Percentiles rank a stretch among this genome's conserved stretches.
phyloP scores from a whole-genome alignment of 1,140 invertebrate genomes.

The Wasmannia auropunctata region DNA sequence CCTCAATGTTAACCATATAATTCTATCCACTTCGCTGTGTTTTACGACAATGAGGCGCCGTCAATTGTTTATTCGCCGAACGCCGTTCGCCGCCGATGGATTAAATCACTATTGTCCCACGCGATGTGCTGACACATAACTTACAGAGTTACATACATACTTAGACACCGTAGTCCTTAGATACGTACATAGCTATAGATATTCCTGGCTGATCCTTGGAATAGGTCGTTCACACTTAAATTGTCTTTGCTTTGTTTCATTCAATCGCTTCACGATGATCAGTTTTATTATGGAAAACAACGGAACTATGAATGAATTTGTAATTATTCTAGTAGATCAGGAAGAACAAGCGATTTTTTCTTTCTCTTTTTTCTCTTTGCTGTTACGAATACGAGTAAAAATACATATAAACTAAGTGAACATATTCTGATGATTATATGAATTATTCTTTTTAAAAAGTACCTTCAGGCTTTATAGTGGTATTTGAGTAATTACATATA shows the following conservation, averaged over 20 bases:
- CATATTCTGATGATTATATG: not conserved
- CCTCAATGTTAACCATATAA: not conserved
- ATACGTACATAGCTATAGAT: constrained; percentile 61
- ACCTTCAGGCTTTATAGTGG: not conserved
- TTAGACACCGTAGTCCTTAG: constrained; percentile 72
- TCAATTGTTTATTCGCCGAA: constrained; percentile 22
- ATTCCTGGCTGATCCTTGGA: constrained; percentile 49
- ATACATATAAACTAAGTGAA: constrained; percentile 29
- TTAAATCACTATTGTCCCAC: constrained; percentile 65
- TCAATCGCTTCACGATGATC: constrained; percentile 22
- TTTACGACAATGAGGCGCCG: constrained; percentile 14
- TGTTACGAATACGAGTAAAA: constrained; percentile 36
- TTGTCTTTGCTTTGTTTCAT: constrained; percentile 8
- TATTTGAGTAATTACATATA: not conserved
- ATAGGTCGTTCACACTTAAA: constrained; percentile 14
- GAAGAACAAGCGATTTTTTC: constrained; percentile 33
- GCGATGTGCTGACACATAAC: constrained; percentile 74
- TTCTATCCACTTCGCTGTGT: not conserved
- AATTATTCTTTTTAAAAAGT: not conserved
- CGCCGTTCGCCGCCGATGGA: constrained; percentile 47
- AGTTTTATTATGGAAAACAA: constrained; percentile 50
- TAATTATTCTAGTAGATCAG: constrained; percentile 32
- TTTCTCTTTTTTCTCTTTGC: constrained; percentile 7
- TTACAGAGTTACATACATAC: constrained; percentile 74
- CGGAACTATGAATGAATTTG: not conserved